phyloP scores from a whole-genome alignment of 35 echinoderm and acorn worm species.

The Strongylocentrotus purpuratus region DNA sequence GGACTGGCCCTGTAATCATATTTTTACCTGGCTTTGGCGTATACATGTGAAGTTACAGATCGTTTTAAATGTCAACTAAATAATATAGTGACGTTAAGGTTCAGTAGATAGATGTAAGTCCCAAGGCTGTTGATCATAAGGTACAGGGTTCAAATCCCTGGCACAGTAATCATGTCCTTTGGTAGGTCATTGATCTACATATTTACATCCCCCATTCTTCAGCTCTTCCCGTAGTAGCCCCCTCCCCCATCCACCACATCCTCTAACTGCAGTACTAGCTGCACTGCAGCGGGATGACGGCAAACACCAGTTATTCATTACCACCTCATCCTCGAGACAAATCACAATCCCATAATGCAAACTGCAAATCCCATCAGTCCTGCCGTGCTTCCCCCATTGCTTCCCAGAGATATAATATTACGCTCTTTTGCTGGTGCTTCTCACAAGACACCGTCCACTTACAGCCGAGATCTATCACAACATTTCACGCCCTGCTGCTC shows the following conservation, averaged over 20 bases:
- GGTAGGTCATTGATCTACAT: too few relatives aligned
- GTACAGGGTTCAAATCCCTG: too few relatives aligned
- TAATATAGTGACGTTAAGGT: too few relatives aligned
- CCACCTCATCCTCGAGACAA: background rate
- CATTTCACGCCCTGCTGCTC: background rate
- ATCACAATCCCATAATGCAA: background rate
- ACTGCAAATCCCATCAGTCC: background rate
- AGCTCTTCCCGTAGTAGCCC: background rate
- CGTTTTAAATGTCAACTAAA: too few relatives aligned
- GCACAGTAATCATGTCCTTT: too few relatives aligned
- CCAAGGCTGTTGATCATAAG: too few relatives aligned
- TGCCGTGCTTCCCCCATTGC: background rate
- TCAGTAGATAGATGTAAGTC: too few relatives aligned
- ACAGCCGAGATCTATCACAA: background rate
- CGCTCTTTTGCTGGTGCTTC: background rate
- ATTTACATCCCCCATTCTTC: too few relatives aligned
- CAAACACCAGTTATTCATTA: background rate
- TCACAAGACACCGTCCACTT: background rate
- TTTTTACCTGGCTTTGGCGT: too few relatives aligned
- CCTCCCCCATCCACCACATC: background rate
- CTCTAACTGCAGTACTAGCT: background rate
- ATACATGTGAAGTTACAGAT: too few relatives aligned
- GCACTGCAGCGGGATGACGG: background rate
- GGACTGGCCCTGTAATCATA: too few relatives aligned
- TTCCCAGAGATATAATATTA: background rate